phyloP scores from a whole-genome alignment of 2,113 vertebrate species.

The Muntiacus reevesi region DNA sequence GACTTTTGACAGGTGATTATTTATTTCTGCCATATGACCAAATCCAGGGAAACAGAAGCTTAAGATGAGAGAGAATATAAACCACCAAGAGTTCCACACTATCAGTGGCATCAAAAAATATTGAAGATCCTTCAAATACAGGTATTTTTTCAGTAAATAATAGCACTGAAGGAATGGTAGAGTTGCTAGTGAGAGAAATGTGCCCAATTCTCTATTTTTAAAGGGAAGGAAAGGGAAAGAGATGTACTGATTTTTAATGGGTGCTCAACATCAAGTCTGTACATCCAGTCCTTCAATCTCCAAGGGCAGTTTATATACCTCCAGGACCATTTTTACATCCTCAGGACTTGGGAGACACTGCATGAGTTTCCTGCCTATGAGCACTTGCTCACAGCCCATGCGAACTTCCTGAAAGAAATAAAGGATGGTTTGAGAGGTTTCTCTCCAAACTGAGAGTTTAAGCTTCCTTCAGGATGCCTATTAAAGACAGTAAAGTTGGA shows the following conservation, averaged over 20 bases:
- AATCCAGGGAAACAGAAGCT: background rate
- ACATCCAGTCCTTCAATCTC: background rate
- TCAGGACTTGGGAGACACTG: background rate
- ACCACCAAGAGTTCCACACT: background rate
- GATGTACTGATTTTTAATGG: background rate
- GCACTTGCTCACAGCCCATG: background rate
- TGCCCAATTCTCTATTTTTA: background rate
- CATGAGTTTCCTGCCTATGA: background rate
- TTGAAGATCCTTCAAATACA: background rate
- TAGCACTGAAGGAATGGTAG: background rate
- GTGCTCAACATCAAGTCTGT: background rate
- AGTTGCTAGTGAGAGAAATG: background rate
- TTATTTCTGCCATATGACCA: background rate
- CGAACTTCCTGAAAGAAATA: background rate
- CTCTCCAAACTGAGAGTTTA: background rate
- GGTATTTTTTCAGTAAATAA: background rate
- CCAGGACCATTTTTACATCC: background rate
- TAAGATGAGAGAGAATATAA: background rate
- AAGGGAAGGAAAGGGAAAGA: accelerated
- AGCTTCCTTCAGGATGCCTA: background rate
- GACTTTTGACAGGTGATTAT: background rate
- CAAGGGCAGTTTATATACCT: background rate
- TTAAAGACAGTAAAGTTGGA: background rate
- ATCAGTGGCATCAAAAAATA: background rate
- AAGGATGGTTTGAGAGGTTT: background rate